phyloP scores from a whole-genome alignment of 2,113 vertebrate species.

The Ranitomeya imitator region DNA sequence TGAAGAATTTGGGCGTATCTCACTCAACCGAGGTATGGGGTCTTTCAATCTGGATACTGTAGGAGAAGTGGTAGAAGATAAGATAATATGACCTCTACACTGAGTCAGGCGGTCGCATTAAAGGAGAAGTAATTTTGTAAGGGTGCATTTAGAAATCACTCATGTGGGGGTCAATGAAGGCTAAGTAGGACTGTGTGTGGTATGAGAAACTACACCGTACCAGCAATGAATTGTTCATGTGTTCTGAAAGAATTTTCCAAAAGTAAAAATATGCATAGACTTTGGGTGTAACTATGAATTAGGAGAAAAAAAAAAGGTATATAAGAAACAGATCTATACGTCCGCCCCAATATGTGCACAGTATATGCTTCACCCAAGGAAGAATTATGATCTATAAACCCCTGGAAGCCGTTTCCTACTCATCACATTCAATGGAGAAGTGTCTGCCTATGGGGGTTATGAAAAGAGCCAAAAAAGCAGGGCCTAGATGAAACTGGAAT shows the following conservation, averaged over 20 bases:
- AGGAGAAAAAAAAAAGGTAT: background rate
- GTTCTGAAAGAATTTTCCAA: background rate
- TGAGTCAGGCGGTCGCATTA: background rate
- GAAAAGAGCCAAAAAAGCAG: too few relatives aligned
- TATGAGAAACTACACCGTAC: background rate
- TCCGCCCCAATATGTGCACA: background rate
- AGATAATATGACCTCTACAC: background rate
- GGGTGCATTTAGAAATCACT: background rate
- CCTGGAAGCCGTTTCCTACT: too few relatives aligned
- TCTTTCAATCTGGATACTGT: background rate
- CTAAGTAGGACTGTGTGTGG: slow-evolving; percentile 21
- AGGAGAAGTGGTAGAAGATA: background rate
- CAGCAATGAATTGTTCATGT: background rate
- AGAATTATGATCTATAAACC: too few relatives aligned
- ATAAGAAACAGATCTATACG: background rate
- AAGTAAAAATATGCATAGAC: background rate
- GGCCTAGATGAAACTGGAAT: too few relatives aligned
- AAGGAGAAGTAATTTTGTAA: slow-evolving; percentile 3
- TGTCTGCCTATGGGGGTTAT: too few relatives aligned
- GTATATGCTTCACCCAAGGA: background rate
- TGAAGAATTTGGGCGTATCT: slow-evolving; percentile 11
- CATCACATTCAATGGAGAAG: too few relatives aligned
- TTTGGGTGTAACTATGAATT: background rate
- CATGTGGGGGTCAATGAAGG: background rate
- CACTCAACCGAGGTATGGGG: background rate